Base-by-base conservation (phyloP, 2,797 vertebrate species). In the Peromyscus eremicus region DNA sequence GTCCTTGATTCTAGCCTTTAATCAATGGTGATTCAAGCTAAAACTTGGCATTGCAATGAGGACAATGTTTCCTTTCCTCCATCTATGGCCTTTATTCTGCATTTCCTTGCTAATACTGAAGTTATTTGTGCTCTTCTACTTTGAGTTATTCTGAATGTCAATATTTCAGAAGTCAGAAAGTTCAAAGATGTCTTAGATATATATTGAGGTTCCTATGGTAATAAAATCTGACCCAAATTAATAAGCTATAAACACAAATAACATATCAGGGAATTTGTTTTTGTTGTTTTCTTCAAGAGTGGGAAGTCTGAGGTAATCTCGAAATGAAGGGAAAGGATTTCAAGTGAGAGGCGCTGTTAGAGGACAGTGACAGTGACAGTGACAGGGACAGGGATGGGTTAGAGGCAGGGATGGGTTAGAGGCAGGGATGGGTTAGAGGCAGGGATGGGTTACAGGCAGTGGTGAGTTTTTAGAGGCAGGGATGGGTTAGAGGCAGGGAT, bases 141-240 rank as follows among this genome's bases (percentile, higher is more conserved):
- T 40, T 84, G 43, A 66, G 12, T 11, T 73, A 46, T 23, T 76
- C 43, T 57, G 2, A n/a, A 57, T 52, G 32, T 17, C n/a, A 86
- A 49, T 70, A 64, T 40, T 96, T 90, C 43, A 76, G 46, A 83
- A 79, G 75, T 85, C 1, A 73, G 17, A 16, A 32, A 95, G 84
- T 66, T 76, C 71, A 75, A 87, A 86, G 9, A 43, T 55, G 0
- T 29, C 27, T 77, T 77, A 92, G 23, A 46, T 66, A 62, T 2
- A 92, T 40, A 6, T 9, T 1, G 11, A 46, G 4, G 13, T 13
- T 81, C 62, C 60, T 1, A 23, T 87, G 25, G 2, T 91, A 11
- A 27, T 85, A 90, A 95, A 82, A 94, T 76, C 62, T 1, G 32
- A 66, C 19, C 52, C 37, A 77, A 89, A 12, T 27, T 62, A 55